Evolutionary conservation across 2,888 invertebrate genomes (phyloP).

Genomic region (Thysanoteuthis rhombus): DNA sequence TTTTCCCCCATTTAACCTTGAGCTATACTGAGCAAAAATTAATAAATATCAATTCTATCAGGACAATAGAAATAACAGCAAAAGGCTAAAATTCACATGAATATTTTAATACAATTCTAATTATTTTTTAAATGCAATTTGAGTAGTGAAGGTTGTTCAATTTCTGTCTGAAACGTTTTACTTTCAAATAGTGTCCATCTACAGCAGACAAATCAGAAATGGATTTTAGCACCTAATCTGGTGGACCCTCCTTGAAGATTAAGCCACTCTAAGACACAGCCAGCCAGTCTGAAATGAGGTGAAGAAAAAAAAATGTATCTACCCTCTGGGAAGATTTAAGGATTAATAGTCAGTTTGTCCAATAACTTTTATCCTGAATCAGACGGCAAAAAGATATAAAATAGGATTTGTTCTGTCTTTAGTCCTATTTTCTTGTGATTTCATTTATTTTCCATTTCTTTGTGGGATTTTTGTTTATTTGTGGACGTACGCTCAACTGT

Average conservation of each 20-base stretch:
- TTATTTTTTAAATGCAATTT: too few relatives aligned
- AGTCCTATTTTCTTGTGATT: not conserved
- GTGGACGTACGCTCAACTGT: not conserved
- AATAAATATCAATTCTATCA: too few relatives aligned
- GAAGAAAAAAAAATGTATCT: not conserved
- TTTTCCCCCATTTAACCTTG: too few relatives aligned
- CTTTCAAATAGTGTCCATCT: not conserved
- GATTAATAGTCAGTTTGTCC: constrained; percentile 1
- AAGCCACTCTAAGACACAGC: not conserved
- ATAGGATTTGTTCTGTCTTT: not conserved
- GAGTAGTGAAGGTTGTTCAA: too few relatives aligned
- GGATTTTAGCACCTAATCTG: not conserved
- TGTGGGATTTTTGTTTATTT: not conserved
- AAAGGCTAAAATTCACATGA: too few relatives aligned
- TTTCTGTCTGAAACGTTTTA: not conserved
- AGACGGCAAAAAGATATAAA: not conserved
- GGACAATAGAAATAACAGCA: too few relatives aligned
- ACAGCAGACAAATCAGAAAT: not conserved
- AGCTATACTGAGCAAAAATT: too few relatives aligned
- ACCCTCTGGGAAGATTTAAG: not conserved
- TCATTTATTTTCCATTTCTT: not conserved
- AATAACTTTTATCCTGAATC: not conserved
- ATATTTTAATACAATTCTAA: too few relatives aligned
- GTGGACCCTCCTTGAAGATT: not conserved
- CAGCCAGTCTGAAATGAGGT: not conserved